These are phyloP conservation scores for Chaetodon trifascialis DNA, from an alignment of 2,113 vertebrate species.

Conservation along the genomic window DNA sequence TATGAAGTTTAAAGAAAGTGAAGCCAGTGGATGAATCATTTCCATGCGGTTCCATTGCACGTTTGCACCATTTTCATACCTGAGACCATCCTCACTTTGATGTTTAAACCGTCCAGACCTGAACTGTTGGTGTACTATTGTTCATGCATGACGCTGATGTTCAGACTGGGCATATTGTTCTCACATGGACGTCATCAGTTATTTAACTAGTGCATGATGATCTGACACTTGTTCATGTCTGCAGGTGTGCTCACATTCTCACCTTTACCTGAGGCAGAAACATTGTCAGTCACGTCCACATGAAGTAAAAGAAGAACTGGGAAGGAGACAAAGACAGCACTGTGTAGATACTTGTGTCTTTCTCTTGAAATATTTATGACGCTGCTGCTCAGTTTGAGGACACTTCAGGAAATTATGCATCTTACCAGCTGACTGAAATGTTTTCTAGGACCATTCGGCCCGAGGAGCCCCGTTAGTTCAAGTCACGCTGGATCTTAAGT, in stretches of 20 bases:
- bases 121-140: no score
- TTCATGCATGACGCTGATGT: no score
- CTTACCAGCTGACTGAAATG: background rate
- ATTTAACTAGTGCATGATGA: background rate
- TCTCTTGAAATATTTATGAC: background rate
- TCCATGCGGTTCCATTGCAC: no score
- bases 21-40: background rate
- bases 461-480: background rate
- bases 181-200: background rate
- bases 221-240: background rate
- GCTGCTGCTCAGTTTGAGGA: background rate
- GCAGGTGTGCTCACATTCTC: background rate
- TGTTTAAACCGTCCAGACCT: no score
- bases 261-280: slow-evolving; percentile 1
- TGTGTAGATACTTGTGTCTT: background rate
- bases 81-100: no score
- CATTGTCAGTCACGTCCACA: background rate
- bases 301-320: background rate
- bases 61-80: no score
- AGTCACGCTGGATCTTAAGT: background rate
- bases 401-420: background rate
- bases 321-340: background rate
- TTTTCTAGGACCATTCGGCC: background rate
- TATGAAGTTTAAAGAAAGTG: slow-evolving; percentile 6
- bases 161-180: background rate